These are phyloP conservation scores for Chloroceryle aenea DNA, from an alignment of 2,113 vertebrate species.

Conservation along the genomic window DNA sequence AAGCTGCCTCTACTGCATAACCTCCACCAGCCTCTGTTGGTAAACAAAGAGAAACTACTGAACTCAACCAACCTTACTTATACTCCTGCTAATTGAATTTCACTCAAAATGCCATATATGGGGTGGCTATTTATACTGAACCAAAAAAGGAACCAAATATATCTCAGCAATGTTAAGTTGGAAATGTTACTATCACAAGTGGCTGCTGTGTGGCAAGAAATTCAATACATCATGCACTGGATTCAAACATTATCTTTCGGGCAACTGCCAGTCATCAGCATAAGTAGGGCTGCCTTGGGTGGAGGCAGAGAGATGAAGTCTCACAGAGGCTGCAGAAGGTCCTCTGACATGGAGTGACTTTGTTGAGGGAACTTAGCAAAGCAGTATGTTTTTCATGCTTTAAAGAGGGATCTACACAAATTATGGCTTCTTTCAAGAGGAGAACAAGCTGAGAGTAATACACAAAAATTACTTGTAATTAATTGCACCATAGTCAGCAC, in stretches of 20 bases:
- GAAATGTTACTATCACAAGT: background rate
- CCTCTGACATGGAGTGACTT: background rate
- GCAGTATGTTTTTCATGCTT: background rate
- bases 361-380: background rate
- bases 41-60: background rate
- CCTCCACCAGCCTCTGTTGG: background rate
- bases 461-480: background rate
- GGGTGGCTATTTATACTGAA: background rate
- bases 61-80: background rate
- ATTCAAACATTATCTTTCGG: background rate
- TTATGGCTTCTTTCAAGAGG: background rate
- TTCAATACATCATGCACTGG: rapidly evolving
- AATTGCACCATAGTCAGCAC: background rate
- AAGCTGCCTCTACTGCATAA: background rate
- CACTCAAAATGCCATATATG: background rate
- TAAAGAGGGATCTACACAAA: background rate
- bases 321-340: background rate
- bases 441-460: background rate
- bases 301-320: background rate
- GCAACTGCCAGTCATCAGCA: background rate
- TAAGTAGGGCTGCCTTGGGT: background rate
- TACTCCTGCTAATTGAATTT: background rate
- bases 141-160: background rate
- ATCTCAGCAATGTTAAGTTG: background rate
- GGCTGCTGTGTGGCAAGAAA: background rate